Base-by-base conservation (phyloP, 2,888 invertebrate species). In the Drosophila leonis region DNA sequence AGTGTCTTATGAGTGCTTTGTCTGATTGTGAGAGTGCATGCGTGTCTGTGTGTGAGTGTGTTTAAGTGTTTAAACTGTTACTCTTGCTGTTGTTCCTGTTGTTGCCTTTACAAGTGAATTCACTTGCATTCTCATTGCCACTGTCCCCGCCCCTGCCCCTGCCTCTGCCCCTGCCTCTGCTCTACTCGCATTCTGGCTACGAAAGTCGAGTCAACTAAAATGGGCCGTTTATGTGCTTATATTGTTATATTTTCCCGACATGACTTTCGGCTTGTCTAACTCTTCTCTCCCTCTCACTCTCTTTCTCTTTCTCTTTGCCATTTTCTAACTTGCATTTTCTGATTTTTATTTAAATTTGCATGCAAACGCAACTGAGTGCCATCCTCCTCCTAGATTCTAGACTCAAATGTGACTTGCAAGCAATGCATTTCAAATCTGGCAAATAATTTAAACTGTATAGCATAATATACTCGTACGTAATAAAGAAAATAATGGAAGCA, bases 1-100 rank as follows among this genome's bases (percentile, higher is more conserved):
- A 83, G 72, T 77, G 72, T 77, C 80, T 76, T 77, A 76, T 80
- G 80, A 80, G 80, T 77, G 77, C 72, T 77, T 76, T 80, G 65
- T 80, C 77, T 77, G 78, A 80, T 80, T 77, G 77, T 75, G 70
- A 48, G 52, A 48, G 57, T 35, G 12, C 41, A 8, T 13, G 33
- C 18, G 13, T 62, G 39, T 20, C 29, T 63, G 54, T 33, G 52
- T 49, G 49, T 51, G 67, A 37, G 73, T 75, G 65, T 68, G 80
- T 52, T 64, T 80, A 71, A 80, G 77, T 76, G 77, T 77, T 77
- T 77, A 80, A 77, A 77, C 63, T 80, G 72, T 80, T 76, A 77
- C 78, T 64, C 46, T 46, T 49, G 74, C 61, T 35, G 33, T 42
- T 57, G 56, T 52, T 56, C 41, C 52, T 56, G 9, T 49, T 61